These are phyloP conservation scores for Pristionchus mayeri DNA, from an alignment of 2,888 invertebrate genomes.

Conservation along the genomic window DNA sequence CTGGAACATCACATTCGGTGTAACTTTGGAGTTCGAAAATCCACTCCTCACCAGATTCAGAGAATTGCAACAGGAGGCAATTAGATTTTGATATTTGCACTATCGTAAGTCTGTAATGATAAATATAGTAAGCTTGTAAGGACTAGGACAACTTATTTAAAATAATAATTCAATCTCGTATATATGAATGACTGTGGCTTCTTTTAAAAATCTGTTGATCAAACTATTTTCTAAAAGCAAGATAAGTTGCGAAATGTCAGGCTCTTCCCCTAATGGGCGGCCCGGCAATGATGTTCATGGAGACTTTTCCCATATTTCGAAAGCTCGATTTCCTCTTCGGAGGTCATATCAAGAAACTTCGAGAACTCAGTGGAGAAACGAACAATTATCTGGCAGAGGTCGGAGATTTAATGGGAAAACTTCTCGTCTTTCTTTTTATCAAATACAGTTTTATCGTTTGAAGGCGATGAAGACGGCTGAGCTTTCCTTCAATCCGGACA, in stretches of 20 bases:
- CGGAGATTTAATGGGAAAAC: not conserved
- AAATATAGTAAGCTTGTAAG: no score
- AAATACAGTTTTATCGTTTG: not conserved
- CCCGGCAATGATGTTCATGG: not conserved
- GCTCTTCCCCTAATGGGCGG: no score
- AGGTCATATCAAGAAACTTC: not conserved
- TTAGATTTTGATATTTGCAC: no score
- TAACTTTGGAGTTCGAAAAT: not conserved
- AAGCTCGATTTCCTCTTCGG: not conserved
- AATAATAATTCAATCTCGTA: no score
- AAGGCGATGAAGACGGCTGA: not conserved
- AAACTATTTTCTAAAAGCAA: no score
- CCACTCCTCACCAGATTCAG: not conserved
- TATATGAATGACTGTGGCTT: no score
- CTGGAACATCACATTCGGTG: not conserved
- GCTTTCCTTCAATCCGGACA: not conserved
- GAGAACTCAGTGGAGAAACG: not conserved
- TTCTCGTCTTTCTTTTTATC: not conserved
- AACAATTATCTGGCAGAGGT: not conserved
- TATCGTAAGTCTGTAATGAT: not conserved
- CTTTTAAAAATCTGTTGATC: no score
- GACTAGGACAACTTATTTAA: no score
- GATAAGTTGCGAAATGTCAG: no score
- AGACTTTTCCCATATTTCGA: not conserved
- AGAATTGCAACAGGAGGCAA: not conserved